phyloP scores from a whole-genome alignment of 2,113 vertebrate species.

The Myxocyprinus asiaticus region DNA sequence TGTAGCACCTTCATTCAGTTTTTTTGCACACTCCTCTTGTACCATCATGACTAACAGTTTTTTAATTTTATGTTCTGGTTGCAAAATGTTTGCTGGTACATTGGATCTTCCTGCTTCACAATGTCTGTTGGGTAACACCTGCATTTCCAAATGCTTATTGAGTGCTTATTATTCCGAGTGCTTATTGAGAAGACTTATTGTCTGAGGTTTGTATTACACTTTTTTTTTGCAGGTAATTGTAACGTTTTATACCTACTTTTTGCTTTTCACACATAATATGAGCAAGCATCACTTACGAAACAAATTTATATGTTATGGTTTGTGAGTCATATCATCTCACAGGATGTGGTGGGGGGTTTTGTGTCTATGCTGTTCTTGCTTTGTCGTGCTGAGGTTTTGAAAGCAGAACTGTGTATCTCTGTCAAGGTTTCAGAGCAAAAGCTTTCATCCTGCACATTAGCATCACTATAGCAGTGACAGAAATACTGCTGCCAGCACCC shows the following conservation, averaged over 20 bases:
- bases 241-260: background rate
- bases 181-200: no score
- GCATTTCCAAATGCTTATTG: no score
- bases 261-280: background rate
- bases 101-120: background rate
- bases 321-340: background rate
- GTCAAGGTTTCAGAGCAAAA: background rate
- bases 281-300: background rate
- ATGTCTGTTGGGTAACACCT: background rate
- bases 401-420: background rate
- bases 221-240: background rate
- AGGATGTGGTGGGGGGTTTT: background rate
- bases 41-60: no score
- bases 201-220: no score
- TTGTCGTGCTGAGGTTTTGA: background rate
- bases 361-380: no score
- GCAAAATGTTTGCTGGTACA: background rate
- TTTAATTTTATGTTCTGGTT: background rate
- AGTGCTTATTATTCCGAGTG: no score
- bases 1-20: no score
- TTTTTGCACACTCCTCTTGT: no score
- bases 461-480: slow-evolving; percentile 50
- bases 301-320: background rate
- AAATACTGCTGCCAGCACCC: slow-evolving; percentile 42
- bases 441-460: slow-evolving; percentile 40